phyloP scores from a whole-genome alignment of 2,113 vertebrate genomes.

The Oceanodroma tethys region DNA sequence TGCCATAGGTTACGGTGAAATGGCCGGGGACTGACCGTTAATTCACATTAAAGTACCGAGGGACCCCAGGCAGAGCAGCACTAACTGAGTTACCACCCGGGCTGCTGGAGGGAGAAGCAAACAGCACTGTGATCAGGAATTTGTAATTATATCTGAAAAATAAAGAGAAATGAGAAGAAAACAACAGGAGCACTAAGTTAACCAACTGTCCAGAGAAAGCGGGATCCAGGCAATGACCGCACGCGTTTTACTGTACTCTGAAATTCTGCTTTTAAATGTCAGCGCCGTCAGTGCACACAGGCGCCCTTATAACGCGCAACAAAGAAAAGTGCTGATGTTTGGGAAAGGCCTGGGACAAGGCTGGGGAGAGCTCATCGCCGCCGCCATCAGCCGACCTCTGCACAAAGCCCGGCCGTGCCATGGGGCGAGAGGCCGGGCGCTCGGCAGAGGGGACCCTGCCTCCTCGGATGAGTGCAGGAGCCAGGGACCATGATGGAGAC shows the following conservation, averaged over 20 bases:
- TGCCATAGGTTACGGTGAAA: neutral
- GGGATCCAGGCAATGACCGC: neutral
- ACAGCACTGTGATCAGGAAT: neutral
- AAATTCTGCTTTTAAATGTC: conserved; percentile 44
- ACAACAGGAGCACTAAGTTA: neutral
- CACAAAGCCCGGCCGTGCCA: neutral
- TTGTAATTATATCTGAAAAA: neutral
- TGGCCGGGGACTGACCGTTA: neutral
- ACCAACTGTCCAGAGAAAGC: neutral
- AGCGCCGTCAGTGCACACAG: neutral
- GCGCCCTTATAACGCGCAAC: neutral
- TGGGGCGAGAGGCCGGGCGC: neutral
- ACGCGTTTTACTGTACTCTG: neutral
- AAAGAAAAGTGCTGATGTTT: conserved; percentile 29
- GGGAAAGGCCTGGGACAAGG: neutral
- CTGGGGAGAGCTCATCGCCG: neutral
- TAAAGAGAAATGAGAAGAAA: conserved; percentile 1
- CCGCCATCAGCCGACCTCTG: accelerated
- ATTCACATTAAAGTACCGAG: neutral
- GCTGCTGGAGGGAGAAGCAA: neutral
- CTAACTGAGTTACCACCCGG: neutral
- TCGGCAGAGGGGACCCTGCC: neutral
- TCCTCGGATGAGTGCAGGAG: neutral
- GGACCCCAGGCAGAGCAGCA: neutral
- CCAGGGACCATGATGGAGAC: neutral